A percentile compares a stretch with the other conserved stretches of the same genome.
These are phyloP conservation scores for Alcis repandata DNA, from an alignment of 2,888 invertebrate genomes.

Conservation along the genomic window DNA sequence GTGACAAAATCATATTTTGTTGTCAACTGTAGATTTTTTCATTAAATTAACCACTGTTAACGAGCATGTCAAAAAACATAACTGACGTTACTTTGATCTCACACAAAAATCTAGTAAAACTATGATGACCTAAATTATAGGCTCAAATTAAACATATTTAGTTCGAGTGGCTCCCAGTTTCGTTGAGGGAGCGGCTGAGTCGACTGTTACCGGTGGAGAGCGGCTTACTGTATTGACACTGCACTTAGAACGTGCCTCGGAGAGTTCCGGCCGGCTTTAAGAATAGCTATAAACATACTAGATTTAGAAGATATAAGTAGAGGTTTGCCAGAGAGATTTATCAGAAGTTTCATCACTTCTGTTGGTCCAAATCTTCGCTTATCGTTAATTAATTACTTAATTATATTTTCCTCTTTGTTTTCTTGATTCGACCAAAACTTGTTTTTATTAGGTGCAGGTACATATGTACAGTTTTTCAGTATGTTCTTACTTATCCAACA, in stretches of 20 bases:
- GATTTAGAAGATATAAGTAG: conserved; percentile 13
- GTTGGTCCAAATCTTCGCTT: not conserved
- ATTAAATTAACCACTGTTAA: too few species aligned
- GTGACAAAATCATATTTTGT: too few species aligned
- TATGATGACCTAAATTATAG: not conserved
- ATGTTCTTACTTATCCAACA: too few species aligned
- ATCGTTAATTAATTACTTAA: too few species aligned
- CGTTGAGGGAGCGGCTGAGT: conserved; percentile 38
- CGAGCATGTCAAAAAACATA: too few species aligned
- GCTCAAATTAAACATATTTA: conserved; percentile 20
- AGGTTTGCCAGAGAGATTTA: not conserved
- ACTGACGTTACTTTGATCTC: not conserved
- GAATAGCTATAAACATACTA: conserved; percentile 49
- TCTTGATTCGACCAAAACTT: too few species aligned
- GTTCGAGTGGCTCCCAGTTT: conserved; percentile 28
- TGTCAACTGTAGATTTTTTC: too few species aligned
- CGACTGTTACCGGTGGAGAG: conserved; percentile 54
- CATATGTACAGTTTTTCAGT: too few species aligned
- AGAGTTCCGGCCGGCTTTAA: conserved; percentile 50
- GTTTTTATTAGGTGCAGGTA: too few species aligned
- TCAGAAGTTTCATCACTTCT: conserved; percentile 1
- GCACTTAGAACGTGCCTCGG: conserved; percentile 67
- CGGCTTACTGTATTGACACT: conserved; percentile 66
- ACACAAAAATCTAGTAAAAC: not conserved
- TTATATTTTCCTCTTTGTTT: too few species aligned